Conservation (phyloP, 2,888 invertebrate species). For the Lucinisca nassula region DNA sequence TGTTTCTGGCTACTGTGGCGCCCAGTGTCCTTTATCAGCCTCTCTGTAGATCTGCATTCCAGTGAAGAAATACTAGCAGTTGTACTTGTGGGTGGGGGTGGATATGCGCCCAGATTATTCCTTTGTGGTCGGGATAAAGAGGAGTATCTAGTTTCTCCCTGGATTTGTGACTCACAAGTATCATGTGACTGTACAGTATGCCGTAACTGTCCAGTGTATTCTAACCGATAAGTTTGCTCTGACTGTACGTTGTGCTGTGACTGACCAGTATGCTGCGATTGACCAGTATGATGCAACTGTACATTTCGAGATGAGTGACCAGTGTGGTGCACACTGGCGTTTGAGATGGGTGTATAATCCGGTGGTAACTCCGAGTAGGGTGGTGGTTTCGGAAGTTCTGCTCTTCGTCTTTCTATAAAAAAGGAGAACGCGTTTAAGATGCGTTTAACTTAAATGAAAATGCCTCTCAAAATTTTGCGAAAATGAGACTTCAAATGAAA, state of each 20-base stretch:
- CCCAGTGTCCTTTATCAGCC: neutral
- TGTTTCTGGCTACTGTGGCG: neutral
- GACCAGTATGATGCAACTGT: neutral
- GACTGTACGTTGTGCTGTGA: too few relatives aligned
- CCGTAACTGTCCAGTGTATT: neutral
- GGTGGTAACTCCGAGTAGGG: conserved; percentile 59
- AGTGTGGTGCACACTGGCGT: too few relatives aligned
- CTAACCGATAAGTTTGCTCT: too few relatives aligned
- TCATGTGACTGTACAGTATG: neutral
- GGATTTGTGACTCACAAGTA: neutral
- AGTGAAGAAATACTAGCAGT: neutral
- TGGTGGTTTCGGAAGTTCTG: conserved; percentile 46
- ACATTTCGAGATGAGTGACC: neutral
- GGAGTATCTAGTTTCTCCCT: neutral
- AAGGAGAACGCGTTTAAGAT: too few relatives aligned
- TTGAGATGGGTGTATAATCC: too few relatives aligned
- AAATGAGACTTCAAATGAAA: too few relatives aligned
- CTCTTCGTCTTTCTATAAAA: neutral
- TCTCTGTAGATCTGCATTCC: neutral
- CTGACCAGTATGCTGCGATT: too few relatives aligned
- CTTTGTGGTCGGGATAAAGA: neutral
- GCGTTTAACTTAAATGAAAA: too few relatives aligned
- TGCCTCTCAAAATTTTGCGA: too few relatives aligned
- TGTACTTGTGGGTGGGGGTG: neutral
- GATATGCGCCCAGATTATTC: neutral